phyloP scores from a whole-genome alignment of 2,888 invertebrate species.

The Rhagophthalmus giganteus region DNA sequence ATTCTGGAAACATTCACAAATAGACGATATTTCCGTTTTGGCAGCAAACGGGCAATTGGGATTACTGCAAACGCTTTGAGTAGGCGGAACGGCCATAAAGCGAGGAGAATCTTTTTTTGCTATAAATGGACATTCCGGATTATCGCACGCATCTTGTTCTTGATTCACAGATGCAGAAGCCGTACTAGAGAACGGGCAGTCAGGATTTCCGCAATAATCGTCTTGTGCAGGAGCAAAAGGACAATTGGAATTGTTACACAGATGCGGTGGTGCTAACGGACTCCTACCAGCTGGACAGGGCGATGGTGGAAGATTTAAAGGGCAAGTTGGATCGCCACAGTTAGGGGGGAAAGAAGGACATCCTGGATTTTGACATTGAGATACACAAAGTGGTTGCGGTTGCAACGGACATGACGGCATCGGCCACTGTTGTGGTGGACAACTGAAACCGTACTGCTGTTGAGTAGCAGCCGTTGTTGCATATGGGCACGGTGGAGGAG shows the following conservation, averaged over 20 bases:
- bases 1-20: too few species aligned
- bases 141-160: conserved; percentile 6
- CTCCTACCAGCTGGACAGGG: not conserved
- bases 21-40: too few species aligned
- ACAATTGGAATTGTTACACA: conserved; percentile 16
- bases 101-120: not conserved
- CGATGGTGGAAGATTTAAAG: conserved; percentile 1
- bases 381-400: not conserved
- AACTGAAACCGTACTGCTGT: too few species aligned
- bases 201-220: conserved; percentile 7
- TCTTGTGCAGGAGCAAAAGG: conserved; percentile 24
- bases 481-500: conserved; percentile 4
- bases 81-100: not conserved
- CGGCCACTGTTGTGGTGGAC: conserved; percentile 1
- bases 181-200: conserved; percentile 24
- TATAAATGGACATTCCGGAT: conserved; percentile 24
- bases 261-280: not conserved
- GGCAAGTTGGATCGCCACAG: conserved; percentile 11
- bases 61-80: not conserved
- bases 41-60: not conserved
- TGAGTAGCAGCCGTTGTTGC: too few species aligned
- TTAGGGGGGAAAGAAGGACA: conserved; percentile 2
- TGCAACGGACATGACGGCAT: not conserved
- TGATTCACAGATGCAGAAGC: not conserved
- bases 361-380: not conserved